These are phyloP conservation scores for Melanotaenia trifasciata DNA, from an alignment of 2,797 vertebrate species.

Conservation along the genomic window DNA sequence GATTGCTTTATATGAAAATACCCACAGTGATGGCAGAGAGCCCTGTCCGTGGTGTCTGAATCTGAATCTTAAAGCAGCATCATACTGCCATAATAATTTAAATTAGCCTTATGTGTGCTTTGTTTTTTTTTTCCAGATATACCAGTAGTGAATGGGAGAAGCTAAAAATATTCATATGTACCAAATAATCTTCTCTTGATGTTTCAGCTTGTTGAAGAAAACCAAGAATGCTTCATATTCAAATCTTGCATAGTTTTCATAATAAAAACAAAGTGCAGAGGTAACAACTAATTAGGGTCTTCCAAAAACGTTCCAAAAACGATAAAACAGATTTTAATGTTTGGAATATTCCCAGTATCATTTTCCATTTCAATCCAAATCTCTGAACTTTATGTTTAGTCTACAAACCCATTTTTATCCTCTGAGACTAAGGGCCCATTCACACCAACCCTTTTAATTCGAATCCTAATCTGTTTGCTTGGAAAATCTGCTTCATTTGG, in stretches of 20 bases:
- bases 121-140: background rate
- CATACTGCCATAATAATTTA: background rate
- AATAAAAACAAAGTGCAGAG: background rate
- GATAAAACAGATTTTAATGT: background rate
- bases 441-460: no score
- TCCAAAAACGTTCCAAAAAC: no score
- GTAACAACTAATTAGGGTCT: slow-evolving; percentile 2
- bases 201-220: background rate
- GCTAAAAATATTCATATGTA: background rate
- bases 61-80: background rate
- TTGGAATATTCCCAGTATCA: background rate
- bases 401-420: slow-evolving; percentile 12
- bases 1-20: background rate
- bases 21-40: background rate
- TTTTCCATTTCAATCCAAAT: background rate
- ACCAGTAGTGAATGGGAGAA: background rate
- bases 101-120: background rate
- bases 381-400: slow-evolving; percentile 11
- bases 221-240: background rate
- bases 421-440: no score
- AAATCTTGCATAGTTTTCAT: background rate
- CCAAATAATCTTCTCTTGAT: background rate
- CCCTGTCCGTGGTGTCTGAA: background rate
- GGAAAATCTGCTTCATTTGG: no score
- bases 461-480: no score